These are phyloP conservation scores for Collichthys lucidus DNA, from an alignment of 2,113 vertebrate genomes.

Conservation along the genomic window DNA sequence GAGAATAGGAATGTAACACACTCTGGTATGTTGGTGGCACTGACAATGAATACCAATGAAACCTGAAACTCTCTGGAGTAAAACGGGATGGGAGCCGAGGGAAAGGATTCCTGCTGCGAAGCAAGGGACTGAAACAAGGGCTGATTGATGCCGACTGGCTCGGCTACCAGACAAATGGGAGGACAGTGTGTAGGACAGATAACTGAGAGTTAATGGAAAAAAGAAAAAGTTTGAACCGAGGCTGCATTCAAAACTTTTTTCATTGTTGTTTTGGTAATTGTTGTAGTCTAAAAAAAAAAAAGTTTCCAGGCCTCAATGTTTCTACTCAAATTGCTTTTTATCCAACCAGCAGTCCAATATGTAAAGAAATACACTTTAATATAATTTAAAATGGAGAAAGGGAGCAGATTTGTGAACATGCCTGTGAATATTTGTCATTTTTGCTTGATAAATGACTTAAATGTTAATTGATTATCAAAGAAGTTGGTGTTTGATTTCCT, in stretches of 20 bases:
- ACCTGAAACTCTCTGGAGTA: slow-evolving; percentile 55
- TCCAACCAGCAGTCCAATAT: not conserved
- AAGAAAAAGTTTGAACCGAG: not conserved
- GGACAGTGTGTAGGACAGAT: slow-evolving; percentile 1
- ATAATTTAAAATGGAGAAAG: not conserved
- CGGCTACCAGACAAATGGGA: slow-evolving; percentile 28
- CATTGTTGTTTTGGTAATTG: not conserved
- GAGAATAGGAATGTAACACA: slow-evolving; percentile 43
- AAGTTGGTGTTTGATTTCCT: too few species aligned
- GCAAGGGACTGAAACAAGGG: slow-evolving; percentile 57
- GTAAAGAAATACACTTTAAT: not conserved
- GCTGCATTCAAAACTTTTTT: not conserved
- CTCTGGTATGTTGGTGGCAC: slow-evolving; percentile 50
- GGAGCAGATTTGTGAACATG: not conserved
- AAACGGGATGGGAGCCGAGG: slow-evolving; percentile 51
- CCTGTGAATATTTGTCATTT: not conserved
- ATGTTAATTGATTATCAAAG: not conserved
- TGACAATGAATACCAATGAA: slow-evolving; percentile 70
- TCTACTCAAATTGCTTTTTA: not conserved
- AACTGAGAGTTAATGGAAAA: not conserved
- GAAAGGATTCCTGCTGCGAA: slow-evolving; percentile 53
- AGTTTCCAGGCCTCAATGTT: not conserved
- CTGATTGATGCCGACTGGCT: slow-evolving; percentile 57
- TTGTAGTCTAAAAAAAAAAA: not conserved
- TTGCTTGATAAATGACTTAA: not conserved